These are phyloP conservation scores for Andricus grossulariae DNA, from an alignment of 1,140 invertebrate genomes.

Conservation along the genomic window DNA sequence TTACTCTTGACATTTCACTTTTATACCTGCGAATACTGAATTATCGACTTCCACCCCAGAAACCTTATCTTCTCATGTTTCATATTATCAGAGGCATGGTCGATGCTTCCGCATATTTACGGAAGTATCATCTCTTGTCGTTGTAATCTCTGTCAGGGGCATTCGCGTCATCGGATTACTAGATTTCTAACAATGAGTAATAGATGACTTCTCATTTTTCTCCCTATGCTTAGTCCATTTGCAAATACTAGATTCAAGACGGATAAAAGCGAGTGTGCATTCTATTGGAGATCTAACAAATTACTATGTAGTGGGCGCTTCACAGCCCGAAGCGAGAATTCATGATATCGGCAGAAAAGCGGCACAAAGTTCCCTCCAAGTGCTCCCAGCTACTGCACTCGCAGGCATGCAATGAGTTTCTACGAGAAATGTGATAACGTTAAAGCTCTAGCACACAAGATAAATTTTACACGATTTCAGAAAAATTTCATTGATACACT, in stretches of 20 bases:
- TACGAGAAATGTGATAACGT: background rate
- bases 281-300: constrained; percentile 61
- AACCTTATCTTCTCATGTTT: constrained; percentile 19
- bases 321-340: constrained; percentile 48
- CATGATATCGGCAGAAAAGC: constrained; percentile 51
- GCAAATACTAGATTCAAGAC: constrained; percentile 62
- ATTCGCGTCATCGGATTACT: constrained; percentile 53
- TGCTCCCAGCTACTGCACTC: constrained; percentile 55
- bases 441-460: background rate
- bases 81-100: constrained; percentile 16
- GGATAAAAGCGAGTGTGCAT: constrained; percentile 58
- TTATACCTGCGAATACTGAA: constrained; percentile 20
- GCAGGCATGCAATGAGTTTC: constrained; percentile 41
- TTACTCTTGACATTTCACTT: constrained; percentile 29
- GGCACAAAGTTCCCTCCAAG: constrained; percentile 49
- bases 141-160: constrained; percentile 50
- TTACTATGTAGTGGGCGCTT: constrained; percentile 59
- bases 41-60: constrained; percentile 11
- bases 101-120: constrained; percentile 43
- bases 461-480: background rate
- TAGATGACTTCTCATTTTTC: constrained; percentile 61
- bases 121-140: constrained; percentile 55
- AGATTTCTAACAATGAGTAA: constrained; percentile 63
- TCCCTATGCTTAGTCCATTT: constrained; percentile 53
- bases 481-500: background rate